Conservation (phyloP, 1,140 invertebrate species). For the Phortica variegata region DNA sequence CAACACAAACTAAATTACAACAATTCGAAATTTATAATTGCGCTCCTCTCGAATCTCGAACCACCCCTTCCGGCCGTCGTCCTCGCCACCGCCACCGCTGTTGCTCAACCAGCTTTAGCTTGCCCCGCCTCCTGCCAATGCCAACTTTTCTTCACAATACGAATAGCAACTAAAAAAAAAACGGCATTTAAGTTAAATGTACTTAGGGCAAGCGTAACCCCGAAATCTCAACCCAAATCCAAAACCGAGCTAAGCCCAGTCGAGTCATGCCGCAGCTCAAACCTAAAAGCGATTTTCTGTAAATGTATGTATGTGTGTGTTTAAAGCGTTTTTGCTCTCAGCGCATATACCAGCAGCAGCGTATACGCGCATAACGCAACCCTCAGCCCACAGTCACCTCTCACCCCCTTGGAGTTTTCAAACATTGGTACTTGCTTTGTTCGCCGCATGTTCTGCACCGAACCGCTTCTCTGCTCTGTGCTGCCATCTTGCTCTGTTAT, state of each 20-base stretch:
- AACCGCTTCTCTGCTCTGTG: constrained; percentile 4
- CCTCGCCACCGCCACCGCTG: too few species aligned
- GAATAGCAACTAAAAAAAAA: constrained; percentile 26
- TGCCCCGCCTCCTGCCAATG: too few species aligned
- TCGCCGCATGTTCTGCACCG: neutral
- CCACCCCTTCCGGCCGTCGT: too few species aligned
- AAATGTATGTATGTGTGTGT: too few species aligned
- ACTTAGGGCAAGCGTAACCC: constrained; percentile 54
- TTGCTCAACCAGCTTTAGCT: too few species aligned
- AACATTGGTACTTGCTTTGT: neutral
- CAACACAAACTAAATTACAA: too few species aligned
- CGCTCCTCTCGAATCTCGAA: too few species aligned
- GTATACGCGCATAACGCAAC: constrained; percentile 17
- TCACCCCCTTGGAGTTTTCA: constrained; percentile 6
- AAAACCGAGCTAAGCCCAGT: constrained; percentile 52
- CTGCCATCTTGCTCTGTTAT: constrained; percentile 52
- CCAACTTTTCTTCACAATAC: too few species aligned
- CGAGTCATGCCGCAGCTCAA: too few species aligned
- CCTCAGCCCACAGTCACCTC: constrained; percentile 12
- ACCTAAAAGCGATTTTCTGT: too few species aligned
- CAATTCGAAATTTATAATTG: too few species aligned
- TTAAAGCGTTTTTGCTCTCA: constrained; percentile 54
- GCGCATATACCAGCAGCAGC: too few species aligned
- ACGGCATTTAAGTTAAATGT: constrained; percentile 53
- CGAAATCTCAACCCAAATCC: constrained; percentile 49